Evolutionary conservation across 2,797 vertebrate genomes (phyloP).

Genomic region (Pteronotus mesoamericanus): DNA sequence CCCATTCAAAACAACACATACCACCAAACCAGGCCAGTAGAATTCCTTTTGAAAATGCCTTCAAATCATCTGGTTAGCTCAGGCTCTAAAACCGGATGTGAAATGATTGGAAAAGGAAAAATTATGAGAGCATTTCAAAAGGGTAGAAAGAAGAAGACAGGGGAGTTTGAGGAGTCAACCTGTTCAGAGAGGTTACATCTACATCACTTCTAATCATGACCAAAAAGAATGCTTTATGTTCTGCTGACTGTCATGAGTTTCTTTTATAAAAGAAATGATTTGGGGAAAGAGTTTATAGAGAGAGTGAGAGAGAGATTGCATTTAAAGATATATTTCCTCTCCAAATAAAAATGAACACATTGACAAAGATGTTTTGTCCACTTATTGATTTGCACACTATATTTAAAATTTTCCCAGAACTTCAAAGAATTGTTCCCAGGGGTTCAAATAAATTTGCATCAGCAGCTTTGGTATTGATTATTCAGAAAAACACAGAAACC

Average conservation of each 20-base stretch:
- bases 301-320: neutral
- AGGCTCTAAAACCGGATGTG: conserved; percentile 29
- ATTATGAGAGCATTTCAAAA: neutral
- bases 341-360: conserved; percentile 49
- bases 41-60: conserved; percentile 35
- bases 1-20: conserved; percentile 56
- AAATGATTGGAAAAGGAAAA: conserved; percentile 36
- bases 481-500: conserved; percentile 65
- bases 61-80: neutral
- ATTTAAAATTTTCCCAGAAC: conserved; percentile 58
- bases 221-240: conserved; percentile 32
- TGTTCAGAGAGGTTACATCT: neutral
- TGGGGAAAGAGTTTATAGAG: conserved; percentile 39
- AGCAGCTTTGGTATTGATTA: conserved; percentile 66
- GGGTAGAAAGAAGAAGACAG: neutral
- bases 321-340: conserved; percentile 8
- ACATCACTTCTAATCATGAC: conserved; percentile 31
- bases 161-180: neutral
- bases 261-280: conserved; percentile 41
- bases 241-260: neutral
- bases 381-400: conserved; percentile 66
- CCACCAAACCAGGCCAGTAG: conserved; percentile 33
- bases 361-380: conserved; percentile 54
- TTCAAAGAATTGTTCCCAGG: conserved; percentile 40
- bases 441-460: conserved; percentile 55